Conservation (phyloP, 1,140 invertebrate genomes). For the Lethrus apterus region DNA sequence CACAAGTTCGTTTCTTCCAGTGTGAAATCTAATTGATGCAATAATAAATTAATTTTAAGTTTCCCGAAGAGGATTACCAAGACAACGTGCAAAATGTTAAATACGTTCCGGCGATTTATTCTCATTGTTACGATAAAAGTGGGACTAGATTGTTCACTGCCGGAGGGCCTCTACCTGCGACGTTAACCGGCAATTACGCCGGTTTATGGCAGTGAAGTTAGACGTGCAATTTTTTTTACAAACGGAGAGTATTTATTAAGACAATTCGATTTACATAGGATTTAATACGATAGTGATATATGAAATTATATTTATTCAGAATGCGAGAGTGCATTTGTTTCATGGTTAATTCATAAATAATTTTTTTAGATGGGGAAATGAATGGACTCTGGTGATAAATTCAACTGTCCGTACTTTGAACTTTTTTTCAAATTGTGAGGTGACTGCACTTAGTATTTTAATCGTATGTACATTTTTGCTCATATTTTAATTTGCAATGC, state of each 20-base stretch:
- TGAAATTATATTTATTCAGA: too few relatives aligned
- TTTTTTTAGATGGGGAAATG: too few relatives aligned
- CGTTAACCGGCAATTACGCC: slow-evolving; percentile 77
- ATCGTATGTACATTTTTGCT: too few relatives aligned
- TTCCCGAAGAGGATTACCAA: slow-evolving; percentile 72
- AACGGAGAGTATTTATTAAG: background rate
- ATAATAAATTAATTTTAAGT: slow-evolving; percentile 45
- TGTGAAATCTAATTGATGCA: background rate
- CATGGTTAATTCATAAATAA: too few relatives aligned
- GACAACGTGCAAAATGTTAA: slow-evolving; percentile 77
- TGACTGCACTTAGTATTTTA: slow-evolving; percentile 13
- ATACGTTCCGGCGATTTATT: slow-evolving; percentile 90
- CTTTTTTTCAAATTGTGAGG: too few relatives aligned
- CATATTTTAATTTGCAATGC: too few relatives aligned
- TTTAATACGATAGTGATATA: too few relatives aligned
- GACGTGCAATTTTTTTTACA: slow-evolving; percentile 10
- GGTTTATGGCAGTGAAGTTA: slow-evolving; percentile 50
- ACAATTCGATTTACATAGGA: background rate
- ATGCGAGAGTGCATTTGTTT: too few relatives aligned
- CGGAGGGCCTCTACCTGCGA: slow-evolving; percentile 85
- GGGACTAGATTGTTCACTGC: slow-evolving; percentile 89
- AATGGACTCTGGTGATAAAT: too few relatives aligned
- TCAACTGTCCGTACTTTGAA: too few relatives aligned
- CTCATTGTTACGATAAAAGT: slow-evolving; percentile 89
- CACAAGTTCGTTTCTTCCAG: background rate